These are phyloP conservation scores for Papilio protenor DNA, from an alignment of 2,888 invertebrate species.

Conservation along the genomic window DNA sequence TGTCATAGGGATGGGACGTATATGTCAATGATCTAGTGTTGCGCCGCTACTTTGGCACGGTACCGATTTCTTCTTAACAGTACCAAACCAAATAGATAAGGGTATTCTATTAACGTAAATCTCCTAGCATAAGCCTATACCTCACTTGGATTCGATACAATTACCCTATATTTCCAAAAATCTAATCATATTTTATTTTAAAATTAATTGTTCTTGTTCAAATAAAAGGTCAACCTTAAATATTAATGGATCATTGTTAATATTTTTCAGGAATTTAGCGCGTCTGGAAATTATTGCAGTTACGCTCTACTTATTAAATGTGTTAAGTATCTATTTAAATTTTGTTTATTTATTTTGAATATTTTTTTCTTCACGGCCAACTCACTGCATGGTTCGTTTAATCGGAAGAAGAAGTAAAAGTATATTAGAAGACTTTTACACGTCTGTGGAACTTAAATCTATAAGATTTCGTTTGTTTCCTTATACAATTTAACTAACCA, in stretches of 20 bases:
- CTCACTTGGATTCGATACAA: not conserved
- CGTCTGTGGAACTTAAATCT: not conserved
- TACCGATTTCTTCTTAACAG: no score
- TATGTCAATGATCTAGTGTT: no score
- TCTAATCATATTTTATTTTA: not conserved
- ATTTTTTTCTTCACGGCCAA: constrained; percentile 24
- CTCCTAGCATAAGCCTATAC: not conserved
- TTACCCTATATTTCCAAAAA: not conserved
- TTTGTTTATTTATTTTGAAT: constrained; percentile 16
- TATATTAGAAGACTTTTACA: not conserved
- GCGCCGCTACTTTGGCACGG: no score
- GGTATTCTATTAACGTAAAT: not conserved
- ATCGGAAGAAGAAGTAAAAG: constrained; percentile 31
- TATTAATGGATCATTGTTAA: not conserved
- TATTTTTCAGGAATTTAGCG: not conserved
- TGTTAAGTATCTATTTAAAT: constrained; percentile 32
- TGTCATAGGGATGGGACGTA: no score
- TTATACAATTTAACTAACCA: no score
- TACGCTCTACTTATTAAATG: constrained; percentile 42
- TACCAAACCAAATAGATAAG: not conserved
- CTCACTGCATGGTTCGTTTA: constrained; percentile 21
- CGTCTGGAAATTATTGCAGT: constrained; percentile 24
- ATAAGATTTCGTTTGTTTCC: not conserved
- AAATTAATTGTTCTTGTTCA: not conserved
- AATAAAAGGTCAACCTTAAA: not conserved